Percentiles rank a stretch among this genome's conserved stretches.
These are phyloP conservation scores for Ligdia adustata DNA, from an alignment of 2,888 invertebrate species.

Conservation along the genomic window DNA sequence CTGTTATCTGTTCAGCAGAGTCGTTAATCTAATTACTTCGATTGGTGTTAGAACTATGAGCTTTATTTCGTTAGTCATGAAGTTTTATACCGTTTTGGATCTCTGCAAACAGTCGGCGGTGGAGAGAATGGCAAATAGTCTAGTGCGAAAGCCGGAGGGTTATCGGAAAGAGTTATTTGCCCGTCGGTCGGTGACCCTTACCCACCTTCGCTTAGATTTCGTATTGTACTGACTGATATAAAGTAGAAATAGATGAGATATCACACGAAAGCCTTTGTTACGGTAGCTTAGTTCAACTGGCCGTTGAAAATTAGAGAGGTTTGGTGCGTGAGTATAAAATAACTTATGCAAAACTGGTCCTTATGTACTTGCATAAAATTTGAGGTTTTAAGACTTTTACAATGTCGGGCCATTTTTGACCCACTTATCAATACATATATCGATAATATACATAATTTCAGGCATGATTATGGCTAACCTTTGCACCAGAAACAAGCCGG, in stretches of 20 bases:
- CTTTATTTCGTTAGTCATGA: constrained; percentile 30
- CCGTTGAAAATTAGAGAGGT: too few species aligned
- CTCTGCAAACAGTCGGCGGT: constrained; percentile 45
- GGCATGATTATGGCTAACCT: too few species aligned
- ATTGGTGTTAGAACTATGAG: constrained; percentile 17
- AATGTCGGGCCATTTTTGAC: too few species aligned
- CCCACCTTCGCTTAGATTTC: constrained; percentile 31
- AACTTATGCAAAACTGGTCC: too few species aligned
- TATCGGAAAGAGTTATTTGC: constrained; percentile 52
- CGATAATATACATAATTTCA: too few species aligned
- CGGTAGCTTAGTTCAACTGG: neutral
- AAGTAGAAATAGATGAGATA: constrained; percentile 13
- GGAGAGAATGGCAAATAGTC: constrained; percentile 62
- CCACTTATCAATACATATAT: too few species aligned
- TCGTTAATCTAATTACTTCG: constrained; percentile 21
- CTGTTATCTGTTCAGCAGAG: constrained; percentile 6
- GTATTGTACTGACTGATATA: constrained; percentile 23
- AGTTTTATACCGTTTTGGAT: constrained; percentile 34
- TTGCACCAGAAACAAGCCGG: too few species aligned
- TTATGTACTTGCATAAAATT: too few species aligned
- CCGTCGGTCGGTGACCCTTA: constrained; percentile 40
- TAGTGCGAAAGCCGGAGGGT: constrained; percentile 51
- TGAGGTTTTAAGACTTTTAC: too few species aligned
- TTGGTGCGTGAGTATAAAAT: too few species aligned
- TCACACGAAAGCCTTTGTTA: constrained; percentile 13